These are phyloP conservation scores for Dichetophora obliterata DNA, from an alignment of 2,888 invertebrate species.

Conservation along the genomic window DNA sequence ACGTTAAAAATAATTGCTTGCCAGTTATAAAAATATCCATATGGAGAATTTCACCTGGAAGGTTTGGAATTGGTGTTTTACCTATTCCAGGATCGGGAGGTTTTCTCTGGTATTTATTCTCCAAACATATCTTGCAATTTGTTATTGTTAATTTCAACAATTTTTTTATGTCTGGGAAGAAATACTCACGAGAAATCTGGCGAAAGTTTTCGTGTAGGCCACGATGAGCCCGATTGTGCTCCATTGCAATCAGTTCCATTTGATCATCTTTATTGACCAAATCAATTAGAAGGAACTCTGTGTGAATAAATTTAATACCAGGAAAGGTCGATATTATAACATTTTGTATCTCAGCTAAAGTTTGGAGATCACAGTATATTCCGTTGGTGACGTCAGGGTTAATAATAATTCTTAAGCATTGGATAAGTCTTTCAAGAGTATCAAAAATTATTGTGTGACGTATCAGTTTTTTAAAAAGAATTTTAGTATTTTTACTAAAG, in stretches of 20 bases:
- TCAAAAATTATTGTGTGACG: slow-evolving; percentile 27
- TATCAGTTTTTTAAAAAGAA: slow-evolving; percentile 32
- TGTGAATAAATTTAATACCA: slow-evolving; percentile 44
- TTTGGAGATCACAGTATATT: slow-evolving; percentile 33
- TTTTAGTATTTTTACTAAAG: slow-evolving; percentile 27
- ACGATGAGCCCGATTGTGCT: slow-evolving; percentile 41
- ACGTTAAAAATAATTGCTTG: slow-evolving; percentile 38
- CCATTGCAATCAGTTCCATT: slow-evolving; percentile 37
- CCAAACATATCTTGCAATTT: slow-evolving; percentile 41
- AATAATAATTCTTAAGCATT: slow-evolving; percentile 31
- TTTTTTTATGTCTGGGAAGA: slow-evolving; percentile 38
- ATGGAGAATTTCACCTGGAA: slow-evolving; percentile 38
- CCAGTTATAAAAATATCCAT: slow-evolving; percentile 25
- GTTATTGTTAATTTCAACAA: slow-evolving; percentile 28
- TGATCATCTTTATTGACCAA: slow-evolving; percentile 41
- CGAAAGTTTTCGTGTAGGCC: slow-evolving; percentile 38
- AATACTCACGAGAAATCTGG: slow-evolving; percentile 37
- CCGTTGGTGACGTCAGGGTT: slow-evolving; percentile 38
- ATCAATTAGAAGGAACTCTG: slow-evolving; percentile 41
- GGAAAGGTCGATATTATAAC: slow-evolving; percentile 28
- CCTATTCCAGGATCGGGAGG: slow-evolving; percentile 32
- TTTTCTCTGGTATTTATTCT: slow-evolving; percentile 41
- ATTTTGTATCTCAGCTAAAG: slow-evolving; percentile 38
- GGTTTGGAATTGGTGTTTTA: slow-evolving; percentile 41
- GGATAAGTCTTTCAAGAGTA: slow-evolving; percentile 22